Percentiles rank a stretch among this genome's conserved stretches.
Conservation (phyloP, 2,888 invertebrate species). For the Gisinianus flammeolus region DNA sequence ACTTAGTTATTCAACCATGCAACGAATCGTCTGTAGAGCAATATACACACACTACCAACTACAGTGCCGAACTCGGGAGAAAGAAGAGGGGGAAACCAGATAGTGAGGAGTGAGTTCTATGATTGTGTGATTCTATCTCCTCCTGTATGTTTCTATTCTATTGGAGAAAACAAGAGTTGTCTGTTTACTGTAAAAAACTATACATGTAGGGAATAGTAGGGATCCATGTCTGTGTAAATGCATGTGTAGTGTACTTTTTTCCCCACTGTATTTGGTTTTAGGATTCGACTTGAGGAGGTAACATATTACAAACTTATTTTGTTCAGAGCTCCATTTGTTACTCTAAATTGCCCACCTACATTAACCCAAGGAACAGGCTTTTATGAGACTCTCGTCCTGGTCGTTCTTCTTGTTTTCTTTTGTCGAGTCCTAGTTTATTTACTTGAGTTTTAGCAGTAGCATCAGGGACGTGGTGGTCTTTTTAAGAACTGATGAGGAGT, state of each 20-base stretch:
- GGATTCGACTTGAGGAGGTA: not conserved
- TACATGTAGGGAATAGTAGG: not conserved
- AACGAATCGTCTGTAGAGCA: not conserved
- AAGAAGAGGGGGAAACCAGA: not conserved
- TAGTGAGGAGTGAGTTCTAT: not conserved
- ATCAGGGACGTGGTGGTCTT: no score
- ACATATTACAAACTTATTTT: constrained; percentile 33
- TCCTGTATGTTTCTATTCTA: not conserved
- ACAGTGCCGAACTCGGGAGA: no score
- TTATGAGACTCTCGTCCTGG: not conserved
- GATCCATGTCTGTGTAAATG: not conserved
- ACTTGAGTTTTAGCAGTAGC: not conserved
- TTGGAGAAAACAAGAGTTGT: not conserved
- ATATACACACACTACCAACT: not conserved
- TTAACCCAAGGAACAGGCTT: constrained; percentile 28
- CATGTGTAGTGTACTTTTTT: not conserved
- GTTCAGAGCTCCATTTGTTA: constrained; percentile 31
- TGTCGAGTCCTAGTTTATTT: not conserved
- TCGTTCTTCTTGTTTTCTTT: not conserved
- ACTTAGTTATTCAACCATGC: constrained; percentile 16
- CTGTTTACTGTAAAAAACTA: not conserved
- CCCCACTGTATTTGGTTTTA: not conserved
- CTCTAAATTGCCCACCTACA: constrained; percentile 38
- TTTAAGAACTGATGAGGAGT: not conserved
- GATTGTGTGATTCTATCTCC: not conserved